A percentile compares a stretch with the other conserved stretches of the same genome.
Evolutionary conservation across 2,113 vertebrate species (phyloP).

Genomic region (Hippolais icterina): DNA sequence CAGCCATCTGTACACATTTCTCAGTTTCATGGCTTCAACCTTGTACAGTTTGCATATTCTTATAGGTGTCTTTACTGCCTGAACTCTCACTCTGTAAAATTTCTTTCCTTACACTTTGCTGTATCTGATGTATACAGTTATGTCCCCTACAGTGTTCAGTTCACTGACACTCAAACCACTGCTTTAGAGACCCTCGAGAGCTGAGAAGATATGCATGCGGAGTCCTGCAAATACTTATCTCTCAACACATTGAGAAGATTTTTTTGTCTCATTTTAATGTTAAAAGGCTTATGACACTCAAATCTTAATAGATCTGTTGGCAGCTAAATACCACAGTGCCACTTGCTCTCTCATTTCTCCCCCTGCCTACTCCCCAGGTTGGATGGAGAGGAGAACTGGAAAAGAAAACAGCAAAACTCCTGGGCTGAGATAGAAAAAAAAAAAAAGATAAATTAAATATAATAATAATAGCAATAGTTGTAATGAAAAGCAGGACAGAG

Average conservation of each 20-base stretch:
- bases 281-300: background rate
- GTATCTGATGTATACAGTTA: background rate
- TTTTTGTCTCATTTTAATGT: background rate
- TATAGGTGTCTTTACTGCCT: background rate
- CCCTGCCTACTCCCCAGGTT: background rate
- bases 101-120: background rate
- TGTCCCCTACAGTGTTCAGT: background rate
- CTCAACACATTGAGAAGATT: background rate
- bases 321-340: background rate
- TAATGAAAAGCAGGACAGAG: background rate
- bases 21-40: constrained; percentile 48
- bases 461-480: background rate
- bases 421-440: background rate
- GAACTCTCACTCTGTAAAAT: background rate
- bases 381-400: background rate
- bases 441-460: background rate
- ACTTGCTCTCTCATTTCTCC: background rate
- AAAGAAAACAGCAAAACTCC: background rate
- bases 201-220: background rate
- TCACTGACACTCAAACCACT: background rate
- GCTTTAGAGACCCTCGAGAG: background rate
- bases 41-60: constrained; percentile 7
- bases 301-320: background rate
- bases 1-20: constrained; percentile 62
- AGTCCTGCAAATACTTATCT: background rate